Conservation (phyloP, 2,888 invertebrate species). For the Agonopterix heracliana region DNA sequence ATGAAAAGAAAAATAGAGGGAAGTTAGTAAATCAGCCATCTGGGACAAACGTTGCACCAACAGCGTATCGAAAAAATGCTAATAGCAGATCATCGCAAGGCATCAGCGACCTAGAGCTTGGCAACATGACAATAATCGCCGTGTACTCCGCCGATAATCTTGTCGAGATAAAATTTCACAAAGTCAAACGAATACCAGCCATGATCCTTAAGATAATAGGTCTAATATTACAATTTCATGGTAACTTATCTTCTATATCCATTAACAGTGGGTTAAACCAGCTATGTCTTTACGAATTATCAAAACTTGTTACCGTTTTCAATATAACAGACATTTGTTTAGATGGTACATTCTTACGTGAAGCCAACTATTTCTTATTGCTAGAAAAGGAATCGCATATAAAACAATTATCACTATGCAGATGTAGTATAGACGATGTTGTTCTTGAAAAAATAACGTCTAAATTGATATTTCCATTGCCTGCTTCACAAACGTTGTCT, state of each 20-base stretch:
- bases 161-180: slow-evolving; percentile 33
- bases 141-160: slow-evolving; percentile 33
- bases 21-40: too few relatives aligned
- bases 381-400: slow-evolving; percentile 25
- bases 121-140: slow-evolving; percentile 9
- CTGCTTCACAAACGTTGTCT: slow-evolving; percentile 33
- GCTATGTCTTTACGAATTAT: slow-evolving; percentile 36
- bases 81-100: too few relatives aligned
- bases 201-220: slow-evolving; percentile 33
- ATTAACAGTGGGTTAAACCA: slow-evolving; percentile 33
- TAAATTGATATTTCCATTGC: slow-evolving; percentile 23
- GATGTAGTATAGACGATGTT: slow-evolving; percentile 41
- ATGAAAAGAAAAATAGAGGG: too few relatives aligned
- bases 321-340: slow-evolving; percentile 43
- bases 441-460: slow-evolving; percentile 30
- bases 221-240: slow-evolving; percentile 33
- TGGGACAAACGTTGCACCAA: too few relatives aligned
- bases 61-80: too few relatives aligned
- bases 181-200: slow-evolving; percentile 32
- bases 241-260: slow-evolving; percentile 23
- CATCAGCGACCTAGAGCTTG: slow-evolving; percentile 4
- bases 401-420: slow-evolving; percentile 37
- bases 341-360: slow-evolving; percentile 29
- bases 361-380: slow-evolving; percentile 38
- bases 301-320: slow-evolving; percentile 27